Percentiles rank a stretch among this genome's conserved stretches.
phyloP scores from a whole-genome alignment of 1,140 invertebrate species.

The Orius insidiosus region DNA sequence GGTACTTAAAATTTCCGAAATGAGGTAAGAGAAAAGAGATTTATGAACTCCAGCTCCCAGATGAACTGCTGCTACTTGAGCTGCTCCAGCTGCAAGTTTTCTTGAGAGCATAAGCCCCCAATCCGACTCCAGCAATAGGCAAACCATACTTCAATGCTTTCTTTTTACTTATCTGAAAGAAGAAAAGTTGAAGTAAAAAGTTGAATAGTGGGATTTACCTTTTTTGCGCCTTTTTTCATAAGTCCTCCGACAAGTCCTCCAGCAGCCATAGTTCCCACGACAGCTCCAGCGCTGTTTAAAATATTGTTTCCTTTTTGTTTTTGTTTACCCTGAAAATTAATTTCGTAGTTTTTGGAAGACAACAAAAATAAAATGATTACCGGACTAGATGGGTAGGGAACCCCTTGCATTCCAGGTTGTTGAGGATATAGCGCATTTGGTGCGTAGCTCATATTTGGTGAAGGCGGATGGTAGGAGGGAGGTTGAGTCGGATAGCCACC shows the following conservation, averaged over 20 bases:
- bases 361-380: background rate
- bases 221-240: no score
- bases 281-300: background rate
- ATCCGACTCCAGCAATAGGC: constrained; percentile 17
- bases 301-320: constrained; percentile 3
- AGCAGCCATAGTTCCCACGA: background rate
- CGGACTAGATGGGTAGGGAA: background rate
- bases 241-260: background rate
- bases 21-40: constrained; percentile 18
- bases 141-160: constrained; percentile 21
- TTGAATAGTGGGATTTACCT: no score
- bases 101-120: constrained; percentile 19
- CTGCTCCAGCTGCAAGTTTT: constrained; percentile 3
- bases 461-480: background rate
- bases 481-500: background rate
- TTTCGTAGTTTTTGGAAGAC: background rate
- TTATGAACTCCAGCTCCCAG: constrained; percentile 10
- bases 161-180: constrained; percentile 12
- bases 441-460: background rate
- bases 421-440: background rate
- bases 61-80: constrained; percentile 8
- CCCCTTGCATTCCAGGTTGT: background rate
- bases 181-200: no score
- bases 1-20: background rate
- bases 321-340: background rate